Evolutionary conservation across 2,113 vertebrate species (phyloP).

Genomic region (Vulpes ferrilata): DNA sequence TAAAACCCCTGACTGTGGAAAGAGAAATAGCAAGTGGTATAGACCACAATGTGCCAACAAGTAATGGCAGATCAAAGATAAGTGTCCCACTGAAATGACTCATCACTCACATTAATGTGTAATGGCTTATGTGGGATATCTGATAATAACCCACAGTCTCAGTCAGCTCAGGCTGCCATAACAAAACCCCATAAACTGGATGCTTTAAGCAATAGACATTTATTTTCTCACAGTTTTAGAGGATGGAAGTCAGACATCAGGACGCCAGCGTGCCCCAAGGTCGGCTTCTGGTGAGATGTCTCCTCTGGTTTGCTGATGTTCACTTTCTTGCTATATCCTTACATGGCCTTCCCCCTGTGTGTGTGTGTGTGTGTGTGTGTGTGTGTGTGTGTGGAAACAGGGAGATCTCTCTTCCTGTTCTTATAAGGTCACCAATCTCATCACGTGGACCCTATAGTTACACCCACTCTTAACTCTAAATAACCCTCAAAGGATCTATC

Average conservation of each 20-base stretch:
- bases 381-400: background rate
- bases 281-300: background rate
- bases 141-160: background rate
- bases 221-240: background rate
- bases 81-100: background rate
- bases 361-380: too few relatives aligned
- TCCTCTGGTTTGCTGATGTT: background rate
- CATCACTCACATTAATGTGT: background rate
- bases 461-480: background rate
- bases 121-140: background rate
- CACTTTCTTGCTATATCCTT: background rate
- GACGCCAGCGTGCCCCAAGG: too few relatives aligned
- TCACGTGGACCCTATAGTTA: background rate
- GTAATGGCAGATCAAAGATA: background rate
- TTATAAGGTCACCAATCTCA: background rate
- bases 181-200: background rate
- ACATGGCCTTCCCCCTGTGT: background rate
- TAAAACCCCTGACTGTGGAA: background rate
- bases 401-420: background rate
- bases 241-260: background rate
- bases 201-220: background rate
- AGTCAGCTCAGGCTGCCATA: background rate
- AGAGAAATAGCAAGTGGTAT: background rate
- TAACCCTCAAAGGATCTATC: background rate
- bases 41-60: background rate